Base-by-base conservation (phyloP, 2,797 vertebrate genomes). In the Dendrocincla tyrannina region DNA sequence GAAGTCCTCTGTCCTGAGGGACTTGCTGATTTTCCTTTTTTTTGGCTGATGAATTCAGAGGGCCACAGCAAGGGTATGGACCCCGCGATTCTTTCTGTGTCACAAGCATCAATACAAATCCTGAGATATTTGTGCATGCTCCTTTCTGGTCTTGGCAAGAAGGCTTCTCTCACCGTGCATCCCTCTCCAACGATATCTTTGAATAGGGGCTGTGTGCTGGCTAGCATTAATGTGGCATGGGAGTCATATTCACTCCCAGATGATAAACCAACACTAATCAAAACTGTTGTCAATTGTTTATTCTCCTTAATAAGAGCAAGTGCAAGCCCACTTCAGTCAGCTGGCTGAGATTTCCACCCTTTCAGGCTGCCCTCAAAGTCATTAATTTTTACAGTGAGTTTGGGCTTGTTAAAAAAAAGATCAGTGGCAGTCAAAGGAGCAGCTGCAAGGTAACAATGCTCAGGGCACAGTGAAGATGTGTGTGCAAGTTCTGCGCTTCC, bases 1-100 rank as follows among this genome's bases (percentile, higher is more conserved):
- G 39, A 53, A 87, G 39, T 79, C 30, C 27, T 69, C 42, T 67
- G 42, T 87, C 20, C 74, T 11, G 1, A 20, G 30, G 35, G 59
- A 32, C 30, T 77, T 52, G 41, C 23, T 32, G 35, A 63, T 10
- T 56, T 59, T 42, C 47, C 13, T 10, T 88, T 46, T 79, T 30
- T 23, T 77, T 52, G 42, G 18, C 3, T 56, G 47, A 41, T 3
- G 0, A 52, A 49, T 67, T 76, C 49, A 62, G 44, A 42, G 46
- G 12, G 37, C 41, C 0, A 0, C 35, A 80, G 58, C 3, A 7
- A 22, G 37, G 1, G 1, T 46, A 17, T 1, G 2, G 22, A 88
- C 5, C 17, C n/a, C 23, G 35, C 50, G n/a, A 35, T 46, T 70
- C 55, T 25, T 70, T 79, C 88, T 77, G 32, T 67, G 42, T 33